Evolutionary conservation across 2,888 invertebrate genomes (phyloP).

Genomic region (Calameuta idolon): DNA sequence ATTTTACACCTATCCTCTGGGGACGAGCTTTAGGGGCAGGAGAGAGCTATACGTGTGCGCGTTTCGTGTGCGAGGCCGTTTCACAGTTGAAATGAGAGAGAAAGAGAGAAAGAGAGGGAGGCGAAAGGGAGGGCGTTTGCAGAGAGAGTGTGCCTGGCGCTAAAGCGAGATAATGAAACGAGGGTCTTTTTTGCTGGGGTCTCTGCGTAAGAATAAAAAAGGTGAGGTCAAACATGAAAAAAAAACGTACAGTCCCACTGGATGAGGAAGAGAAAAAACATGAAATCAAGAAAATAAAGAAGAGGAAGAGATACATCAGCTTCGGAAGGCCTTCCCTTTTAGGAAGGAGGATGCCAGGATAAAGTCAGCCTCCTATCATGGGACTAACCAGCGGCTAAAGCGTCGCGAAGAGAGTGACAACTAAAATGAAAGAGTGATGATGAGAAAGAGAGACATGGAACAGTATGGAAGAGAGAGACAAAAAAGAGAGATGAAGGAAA

Average conservation of each 20-base stretch:
- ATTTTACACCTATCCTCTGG: not conserved
- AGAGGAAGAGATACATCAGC: not conserved
- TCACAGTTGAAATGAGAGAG: not conserved
- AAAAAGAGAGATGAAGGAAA: not conserved
- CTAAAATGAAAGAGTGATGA: not conserved
- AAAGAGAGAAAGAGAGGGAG: not conserved
- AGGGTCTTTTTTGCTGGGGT: slow-evolving; percentile 17
- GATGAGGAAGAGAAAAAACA: not conserved
- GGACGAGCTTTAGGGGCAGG: not conserved
- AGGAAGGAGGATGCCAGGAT: not conserved
- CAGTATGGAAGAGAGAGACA: no score
- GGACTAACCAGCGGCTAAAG: not conserved
- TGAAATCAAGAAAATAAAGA: not conserved
- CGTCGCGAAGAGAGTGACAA: not conserved
- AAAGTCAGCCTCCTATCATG: not conserved
- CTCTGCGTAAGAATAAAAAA: slow-evolving; percentile 3
- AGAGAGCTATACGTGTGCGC: not conserved
- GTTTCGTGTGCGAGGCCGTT: not conserved
- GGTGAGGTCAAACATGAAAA: not conserved
- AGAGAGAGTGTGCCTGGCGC: slow-evolving; percentile 16
- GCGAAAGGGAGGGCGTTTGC: not conserved
- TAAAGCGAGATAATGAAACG: slow-evolving; percentile 24
- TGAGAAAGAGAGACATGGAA: not conserved
- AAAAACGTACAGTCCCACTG: not conserved
- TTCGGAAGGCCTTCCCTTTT: not conserved